Evolutionary conservation across 1,140 invertebrate genomes (phyloP), one percentile per base, ranked within the genome.

Genomic region (Prorops nasuta): DNA sequence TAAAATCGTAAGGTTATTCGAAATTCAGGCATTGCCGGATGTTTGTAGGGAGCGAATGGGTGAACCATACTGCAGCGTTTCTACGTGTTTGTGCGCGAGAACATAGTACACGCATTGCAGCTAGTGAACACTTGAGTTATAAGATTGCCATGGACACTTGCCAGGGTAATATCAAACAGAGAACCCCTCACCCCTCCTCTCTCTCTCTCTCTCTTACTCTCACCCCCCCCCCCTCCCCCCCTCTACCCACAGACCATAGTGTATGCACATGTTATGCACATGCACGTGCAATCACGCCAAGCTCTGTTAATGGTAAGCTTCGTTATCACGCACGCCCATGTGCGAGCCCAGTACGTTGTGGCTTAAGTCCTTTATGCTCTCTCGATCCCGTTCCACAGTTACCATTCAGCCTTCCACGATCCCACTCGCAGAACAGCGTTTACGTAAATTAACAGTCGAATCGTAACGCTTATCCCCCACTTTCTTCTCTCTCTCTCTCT

Each of bases 141-240:
- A 67, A 66, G 63, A 69, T 70, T 57, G 59, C 57, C 61, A 60
- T 67, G 67, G 67, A 69, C 57, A 65, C 58, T 62, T 69, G 66
- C 67, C 67, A 69, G 64, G 60, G 60, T 67, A 71, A 68, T 69
- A 69, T 71, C 58, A 67, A 71, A 68, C 64, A 64, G 67, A 61
- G 58, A 64, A 57, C 59, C 65, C 54, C 53, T 45, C 20, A 50
- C 51, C 34, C 21, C n/a, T n/a, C n/a, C n/a, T n/a, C n/a, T n/a
- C n/a, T n/a, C n/a, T n/a, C n/a, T n/a, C n/a, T n/a, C n/a, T n/a
- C n/a, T 24, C 39, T 41, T 41, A n/a, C 40, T 22, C 16, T 39
- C 44, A 39, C 22, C 18, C 35, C 49, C 44, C 20, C 34, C 19
- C 20, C 34, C 17, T 14, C 21, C 44, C 16, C 39, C 31, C 28